Percentiles rank a stretch among this genome's conserved stretches.
Evolutionary conservation across 2,113 vertebrate genomes (phyloP).

Genomic region (Condylura cristata): DNA sequence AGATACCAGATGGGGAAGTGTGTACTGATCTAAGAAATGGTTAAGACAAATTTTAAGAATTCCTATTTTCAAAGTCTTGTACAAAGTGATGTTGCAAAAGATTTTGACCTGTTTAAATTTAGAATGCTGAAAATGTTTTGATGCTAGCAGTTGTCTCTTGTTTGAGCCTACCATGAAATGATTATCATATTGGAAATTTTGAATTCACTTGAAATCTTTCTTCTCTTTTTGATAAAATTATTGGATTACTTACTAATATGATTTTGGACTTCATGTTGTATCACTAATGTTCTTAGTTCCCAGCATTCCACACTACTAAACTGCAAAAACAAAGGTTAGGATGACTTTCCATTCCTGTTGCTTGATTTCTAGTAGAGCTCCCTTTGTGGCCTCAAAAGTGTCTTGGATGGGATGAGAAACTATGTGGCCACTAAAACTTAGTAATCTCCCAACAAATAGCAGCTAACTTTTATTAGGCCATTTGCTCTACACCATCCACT

Average conservation of each 20-base stretch:
- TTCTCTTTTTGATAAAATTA: neutral
- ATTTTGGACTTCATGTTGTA: neutral
- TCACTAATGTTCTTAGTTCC: neutral
- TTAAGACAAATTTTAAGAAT: neutral
- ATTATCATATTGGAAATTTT: neutral
- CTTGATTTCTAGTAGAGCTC: neutral
- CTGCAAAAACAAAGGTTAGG: neutral
- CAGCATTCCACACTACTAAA: neutral
- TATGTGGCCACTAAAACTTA: neutral
- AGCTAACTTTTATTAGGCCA: neutral
- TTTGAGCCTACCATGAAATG: neutral
- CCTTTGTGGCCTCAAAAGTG: neutral
- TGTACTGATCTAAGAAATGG: neutral
- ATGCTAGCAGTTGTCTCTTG: neutral
- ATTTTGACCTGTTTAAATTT: neutral
- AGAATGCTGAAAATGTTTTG: neutral
- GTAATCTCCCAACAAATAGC: neutral
- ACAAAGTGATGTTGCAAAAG: neutral
- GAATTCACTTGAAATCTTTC: neutral
- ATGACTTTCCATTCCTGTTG: neutral
- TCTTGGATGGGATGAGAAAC: neutral
- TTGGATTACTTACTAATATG: neutral
- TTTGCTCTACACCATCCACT: neutral
- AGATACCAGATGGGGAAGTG: neutral
- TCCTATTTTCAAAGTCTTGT: constrained; percentile 9